Base-by-base conservation (phyloP, 2,113 vertebrate genomes). In the Nesoenas mayeri region DNA sequence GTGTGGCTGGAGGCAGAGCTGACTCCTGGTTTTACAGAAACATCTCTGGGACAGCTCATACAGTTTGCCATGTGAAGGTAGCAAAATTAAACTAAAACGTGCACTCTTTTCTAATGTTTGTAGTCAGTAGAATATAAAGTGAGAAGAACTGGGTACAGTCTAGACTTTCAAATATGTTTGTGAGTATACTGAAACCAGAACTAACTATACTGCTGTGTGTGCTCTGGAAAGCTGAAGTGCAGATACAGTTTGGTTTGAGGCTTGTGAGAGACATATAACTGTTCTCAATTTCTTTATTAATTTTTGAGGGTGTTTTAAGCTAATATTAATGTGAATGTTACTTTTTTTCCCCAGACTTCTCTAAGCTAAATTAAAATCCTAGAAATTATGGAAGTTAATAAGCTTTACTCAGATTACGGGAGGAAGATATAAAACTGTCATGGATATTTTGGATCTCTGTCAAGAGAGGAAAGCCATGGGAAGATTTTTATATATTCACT, bases 311-410 rank as follows among this genome's bases (percentile, higher is more conserved):
- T 56, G 26, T 83, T 85, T 65, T 54, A 48, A 88, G 28, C 17
- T 42, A 82, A 38, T 80, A 71, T 7, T 74, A 40, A 44, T 0
- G 0, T 48, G 20, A 67, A 6, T 34, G 1, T 79, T 80, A 15
- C 8, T 51, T 77, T 36, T 36, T 69, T 54, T 50, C 3, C 7
- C 10, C 28, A 81, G 60, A 36, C 25, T 9, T 79, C 67, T 89
- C 4, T 70, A 50, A 82, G 19, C 5, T 57, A 54, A 85, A 82
- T 31, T 66, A 36, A 83, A 86, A 26, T 51, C 21, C 29, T 66
- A 6, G 10, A 56, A 38, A 42, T 51, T 34, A 16, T 9, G 15
- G 8, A 66, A 50, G 25, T 73, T 34, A 51, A 10, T 80, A 29
- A 71, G 11, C 22, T 90, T 92, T 62, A 31, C 11, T 12, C n/a